A percentile compares a stretch with the other conserved stretches of the same genome.
phyloP scores from a whole-genome alignment of 2,888 invertebrate species.

The Entomobrya multifasciata region DNA sequence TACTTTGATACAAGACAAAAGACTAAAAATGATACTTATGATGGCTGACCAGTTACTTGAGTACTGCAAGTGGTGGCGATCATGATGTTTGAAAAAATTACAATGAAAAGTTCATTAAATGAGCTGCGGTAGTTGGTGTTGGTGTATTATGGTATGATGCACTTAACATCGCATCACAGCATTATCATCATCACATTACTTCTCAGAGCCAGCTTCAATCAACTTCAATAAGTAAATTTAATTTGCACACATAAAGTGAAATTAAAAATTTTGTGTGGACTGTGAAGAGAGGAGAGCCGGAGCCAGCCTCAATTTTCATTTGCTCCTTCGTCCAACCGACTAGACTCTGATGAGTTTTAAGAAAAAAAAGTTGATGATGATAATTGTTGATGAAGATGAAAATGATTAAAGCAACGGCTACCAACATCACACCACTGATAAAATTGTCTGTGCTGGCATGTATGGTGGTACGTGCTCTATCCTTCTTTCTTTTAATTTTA shows the following conservation, averaged over 20 bases:
- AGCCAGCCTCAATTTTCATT: slow-evolving; percentile 71
- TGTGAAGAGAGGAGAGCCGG: slow-evolving; percentile 15
- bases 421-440: neutral
- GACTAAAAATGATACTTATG: slow-evolving; percentile 52
- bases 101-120: slow-evolving; percentile 71
- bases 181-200: too few species aligned
- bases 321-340: slow-evolving; percentile 35
- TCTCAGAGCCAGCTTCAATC: slow-evolving; percentile 54
- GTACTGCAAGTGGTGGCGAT: neutral
- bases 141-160: slow-evolving; percentile 8
- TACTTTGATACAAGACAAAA: slow-evolving; percentile 62
- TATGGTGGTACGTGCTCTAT: slow-evolving; percentile 69
- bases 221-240: slow-evolving; percentile 74
- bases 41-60: slow-evolving; percentile 54
- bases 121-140: neutral
- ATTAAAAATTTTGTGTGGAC: slow-evolving; percentile 68
- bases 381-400: slow-evolving; percentile 60
- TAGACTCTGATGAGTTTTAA: slow-evolving; percentile 66
- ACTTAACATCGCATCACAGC: neutral
- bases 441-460: slow-evolving; percentile 42
- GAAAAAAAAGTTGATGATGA: slow-evolving; percentile 47
- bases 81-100: slow-evolving; percentile 59
- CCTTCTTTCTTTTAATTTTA: slow-evolving; percentile 60
- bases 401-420: slow-evolving; percentile 53
- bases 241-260: slow-evolving; percentile 75